Conservation (phyloP, 1,140 invertebrate genomes). For the Bathynomus jamesi region DNA sequence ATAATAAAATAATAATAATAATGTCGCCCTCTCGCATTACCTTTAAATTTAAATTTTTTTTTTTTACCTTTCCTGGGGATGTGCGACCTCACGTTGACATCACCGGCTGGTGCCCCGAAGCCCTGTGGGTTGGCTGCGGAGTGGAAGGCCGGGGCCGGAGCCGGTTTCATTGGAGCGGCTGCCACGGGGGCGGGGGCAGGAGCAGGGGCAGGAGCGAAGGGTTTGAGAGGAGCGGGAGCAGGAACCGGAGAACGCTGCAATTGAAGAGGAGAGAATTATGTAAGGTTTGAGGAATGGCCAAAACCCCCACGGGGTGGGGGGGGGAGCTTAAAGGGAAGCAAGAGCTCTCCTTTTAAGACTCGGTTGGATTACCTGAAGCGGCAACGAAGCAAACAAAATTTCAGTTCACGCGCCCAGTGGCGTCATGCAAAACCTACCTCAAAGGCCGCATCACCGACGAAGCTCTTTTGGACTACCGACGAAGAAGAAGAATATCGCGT, state of each 20-base stretch:
- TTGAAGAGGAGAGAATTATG: not conserved
- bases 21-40: not conserved
- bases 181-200: constrained; percentile 29
- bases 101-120: constrained; percentile 34
- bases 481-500: not conserved
- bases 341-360: constrained; percentile 1
- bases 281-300: not conserved
- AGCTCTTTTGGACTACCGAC: not conserved
- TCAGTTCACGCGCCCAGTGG: not conserved
- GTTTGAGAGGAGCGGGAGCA: constrained; percentile 44
- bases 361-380: not conserved
- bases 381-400: not conserved
- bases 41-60: too few species aligned
- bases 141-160: constrained; percentile 20
- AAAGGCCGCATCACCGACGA: not conserved
- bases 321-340: not conserved
- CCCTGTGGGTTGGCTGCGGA: constrained; percentile 21
- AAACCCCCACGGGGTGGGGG: not conserved
- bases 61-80: constrained; percentile 35
- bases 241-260: constrained; percentile 40
- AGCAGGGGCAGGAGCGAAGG: constrained; percentile 18
- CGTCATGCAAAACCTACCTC: not conserved
- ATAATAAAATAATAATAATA: not conserved
- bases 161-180: constrained; percentile 28
- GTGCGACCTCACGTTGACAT: constrained; percentile 33